Evolutionary conservation across 2,888 invertebrate species (phyloP), one percentile per base, ranked within the genome.

Genomic region (Sesia apiformis): DNA sequence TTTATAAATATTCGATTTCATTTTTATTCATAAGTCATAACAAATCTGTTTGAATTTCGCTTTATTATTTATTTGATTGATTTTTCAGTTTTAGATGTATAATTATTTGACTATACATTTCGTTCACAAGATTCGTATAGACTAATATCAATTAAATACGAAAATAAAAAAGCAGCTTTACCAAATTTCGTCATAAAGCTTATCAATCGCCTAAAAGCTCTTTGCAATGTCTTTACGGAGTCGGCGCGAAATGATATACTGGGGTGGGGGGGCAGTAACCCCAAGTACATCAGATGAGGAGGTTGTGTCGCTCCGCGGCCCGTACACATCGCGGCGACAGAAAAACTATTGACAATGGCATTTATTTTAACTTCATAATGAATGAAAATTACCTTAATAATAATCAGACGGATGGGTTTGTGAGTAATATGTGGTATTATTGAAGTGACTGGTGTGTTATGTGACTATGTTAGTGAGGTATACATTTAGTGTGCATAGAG

Each of bases 231-330:
- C 70, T 63, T 65, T 76, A 84, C 84, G 74, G 88, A 87, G 87
- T 86, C 86, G 86, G 87, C 87, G 88, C 88, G 76, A 86, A 85
- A 84, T 84, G 81, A 80, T 78, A 79, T 67, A 55, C 62, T 71
- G 74, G 76, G 78, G 77, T 74, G 78, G 84, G 80, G 83, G 85
- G 80, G 70, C 84, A 89, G 88, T 89, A 78, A 83, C 81, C 85
- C 76, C 74, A 72, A 70, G 65, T 69, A 72, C 71, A 66, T 66
- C 65, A 61, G 55, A 75, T 72, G 82, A 62, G 79, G 74, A 81
- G 82, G 80, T 75, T 78, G 88, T 80, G 85, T 78, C 81, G 74
- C 74, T 66, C 61, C 58, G 56, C 66, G 65, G 58, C 64, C 60
- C 55, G 61, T 62, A 80, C 59, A 84, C 78, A 79, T 81, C 85